These are phyloP conservation scores for Zaprionus vittiger DNA, from an alignment of 1,140 invertebrate genomes.

Conservation along the genomic window DNA sequence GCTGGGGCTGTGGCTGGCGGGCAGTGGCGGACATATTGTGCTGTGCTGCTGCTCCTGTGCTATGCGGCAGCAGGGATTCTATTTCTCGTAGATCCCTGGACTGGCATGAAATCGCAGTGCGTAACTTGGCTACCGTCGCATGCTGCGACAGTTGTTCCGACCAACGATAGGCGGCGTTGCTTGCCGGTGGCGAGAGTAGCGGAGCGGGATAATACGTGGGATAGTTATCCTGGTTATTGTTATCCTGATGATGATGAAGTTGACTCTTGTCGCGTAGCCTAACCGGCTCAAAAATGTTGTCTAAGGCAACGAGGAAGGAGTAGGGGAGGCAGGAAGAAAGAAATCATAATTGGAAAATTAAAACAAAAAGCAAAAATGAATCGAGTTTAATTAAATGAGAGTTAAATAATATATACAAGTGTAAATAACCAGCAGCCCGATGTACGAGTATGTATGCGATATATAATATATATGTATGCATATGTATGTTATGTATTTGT, in stretches of 20 bases:
- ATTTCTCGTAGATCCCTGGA: slow-evolving; percentile 79
- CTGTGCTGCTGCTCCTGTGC: slow-evolving; percentile 37
- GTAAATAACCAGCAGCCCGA: slow-evolving; percentile 58
- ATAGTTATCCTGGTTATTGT: slow-evolving; percentile 59
- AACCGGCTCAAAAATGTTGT: slow-evolving; percentile 62
- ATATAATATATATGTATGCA: slow-evolving; percentile 20
- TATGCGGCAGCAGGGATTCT: slow-evolving; percentile 84
- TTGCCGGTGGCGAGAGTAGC: slow-evolving; percentile 49
- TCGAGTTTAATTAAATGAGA: slow-evolving; percentile 49
- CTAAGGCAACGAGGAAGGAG: slow-evolving; percentile 15
- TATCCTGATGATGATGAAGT: slow-evolving; percentile 26
- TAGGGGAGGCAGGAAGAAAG: neutral
- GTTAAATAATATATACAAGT: slow-evolving; percentile 66
- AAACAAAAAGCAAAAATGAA: slow-evolving; percentile 53
- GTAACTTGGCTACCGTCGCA: slow-evolving; percentile 75
- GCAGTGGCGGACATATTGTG: slow-evolving; percentile 1
- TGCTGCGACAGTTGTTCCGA: slow-evolving; percentile 74
- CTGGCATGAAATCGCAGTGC: slow-evolving; percentile 75
- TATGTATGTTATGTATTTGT: slow-evolving; percentile 33
- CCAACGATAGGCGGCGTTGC: slow-evolving; percentile 61
- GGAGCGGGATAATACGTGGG: slow-evolving; percentile 55
- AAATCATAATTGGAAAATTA: slow-evolving; percentile 46
- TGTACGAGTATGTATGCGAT: slow-evolving; percentile 12
- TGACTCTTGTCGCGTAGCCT: slow-evolving; percentile 53
- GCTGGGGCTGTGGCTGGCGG: slow-evolving; percentile 35